Evolutionary conservation across 2,888 invertebrate genomes (phyloP), one percentile per base, ranked within the genome.

Genomic region (Acrocera orbiculus): DNA sequence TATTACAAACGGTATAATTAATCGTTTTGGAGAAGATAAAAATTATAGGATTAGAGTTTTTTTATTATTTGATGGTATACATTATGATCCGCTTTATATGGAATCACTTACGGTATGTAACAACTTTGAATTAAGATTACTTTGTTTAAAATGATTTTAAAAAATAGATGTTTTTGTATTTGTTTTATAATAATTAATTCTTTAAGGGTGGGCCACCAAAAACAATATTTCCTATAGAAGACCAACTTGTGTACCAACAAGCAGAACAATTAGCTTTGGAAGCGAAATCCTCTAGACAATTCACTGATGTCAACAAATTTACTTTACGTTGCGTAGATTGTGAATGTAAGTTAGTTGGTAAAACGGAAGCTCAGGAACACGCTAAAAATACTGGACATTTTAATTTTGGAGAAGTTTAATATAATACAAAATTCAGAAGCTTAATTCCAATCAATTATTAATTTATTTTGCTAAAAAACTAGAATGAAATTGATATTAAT

Each of bases 31-130:
- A 0, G 93, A 93, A 60, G 90, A 92, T 57, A 76, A 79, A 50
- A 73, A 76, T 47, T 92, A 83, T 54, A 68, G 75, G 3, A 69
- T 80, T 37, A 62, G 92, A 47, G 85, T 89, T 4, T 81, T 92
- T 52, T 63, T 95, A 5, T 67, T 93, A 32, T 95, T 92, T 54
- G 92, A 93, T 60, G 93, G 93, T 13, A 87, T 93, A 32, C 95
- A 95, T 60, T 95, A 95, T 53, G 95, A 95, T 61, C 89, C 93
- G 0, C 61, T 95, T 9, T 83, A 82, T 52, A 66, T 89, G 61
- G 90, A 92, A 61, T 73, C 80, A 4, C 62, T 69, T 20, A 69
- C 75, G 56, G 83, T 82, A 63, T 70, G 73, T 66, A 37, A 10
- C 11, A 19, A 19, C 19, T 19, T 5, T 19, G 19, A 6, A 8